Evolutionary conservation across 1,140 invertebrate species (phyloP), one percentile per base, ranked within the genome.

Genomic region (Periplaneta americana): DNA sequence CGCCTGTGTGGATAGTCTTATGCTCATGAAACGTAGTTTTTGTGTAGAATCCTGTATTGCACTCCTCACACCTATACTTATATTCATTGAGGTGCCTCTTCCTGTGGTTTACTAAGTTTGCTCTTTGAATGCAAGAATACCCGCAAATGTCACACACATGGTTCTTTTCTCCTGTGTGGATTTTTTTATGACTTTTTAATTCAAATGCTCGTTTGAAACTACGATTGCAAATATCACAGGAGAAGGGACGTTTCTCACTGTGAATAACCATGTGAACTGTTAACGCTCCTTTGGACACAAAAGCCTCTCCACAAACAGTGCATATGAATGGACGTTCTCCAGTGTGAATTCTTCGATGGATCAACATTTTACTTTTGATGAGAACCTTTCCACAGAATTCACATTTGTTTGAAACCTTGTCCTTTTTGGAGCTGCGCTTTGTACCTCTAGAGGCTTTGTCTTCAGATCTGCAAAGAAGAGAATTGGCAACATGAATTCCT

Each of bases 301-400:
- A 95, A 11, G 91, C 88, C 82, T 94, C 92, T 34, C 92, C 91
- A 85, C 94, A 95, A 80, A 90, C 88, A 66, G 90, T 90, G 85
- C 94, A 95, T 57, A 92, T 90, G 84, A 94, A 94, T 2, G 93
- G 95, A 75, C 92, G 90, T 82, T 94, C 93, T 0, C 94, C 93
- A 2, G 92, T 92, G 85, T 94, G 93, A 17, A 84, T 85, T 3
- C 85, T 77, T 17, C 84, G 22, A 80, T 86, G 86, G 2, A 10
- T 78, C 81, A 11, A 86, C 76, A 15, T 84, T 32, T 28, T 82
- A 77, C 31, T 35, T n/a, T 34, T 35, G 34, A 74, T 34, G 48
- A 94, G 94, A 8, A 90, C 87, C 86, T 94, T 94, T n/a, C 90
- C 90, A 85, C 93, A 94, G 28, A 93, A 88, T 33, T 81, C 80